Base-by-base conservation (phyloP, 2,797 vertebrate species). In the Crypturellus tataupa region DNA sequence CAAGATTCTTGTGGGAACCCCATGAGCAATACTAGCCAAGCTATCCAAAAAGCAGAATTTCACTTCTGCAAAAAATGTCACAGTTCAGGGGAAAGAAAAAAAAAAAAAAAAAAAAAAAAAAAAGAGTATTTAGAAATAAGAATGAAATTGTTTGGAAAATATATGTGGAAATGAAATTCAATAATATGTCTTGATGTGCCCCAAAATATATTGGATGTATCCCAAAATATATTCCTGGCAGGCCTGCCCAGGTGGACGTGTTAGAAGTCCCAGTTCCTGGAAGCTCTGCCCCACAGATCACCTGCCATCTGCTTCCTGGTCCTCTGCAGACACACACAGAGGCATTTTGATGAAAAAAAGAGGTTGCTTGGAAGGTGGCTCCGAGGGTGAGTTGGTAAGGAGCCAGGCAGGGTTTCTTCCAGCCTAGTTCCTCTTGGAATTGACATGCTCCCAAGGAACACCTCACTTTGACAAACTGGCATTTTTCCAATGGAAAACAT, bases 371-470 rank as follows among this genome's bases (percentile, higher is more conserved):
- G 56, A 84, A 89, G 70, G 51, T 12, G 83, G 31, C 72, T 24
- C 55, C 9, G 42, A 16, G 49, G 49, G 24, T 63, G 49, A 84
- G 31, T 65, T 89, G 79, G 59, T 55, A 78, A 62, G 33, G 65
- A 79, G 78, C 8, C 35, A 83, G 44, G 49, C 55, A 87, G 78
- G 72, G 92, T 81, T 90, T 19, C 46, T 87, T 37, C 83, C 72
- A 79, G 63, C 42, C 31, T 67, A 6, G 2, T 25, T 93, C 24
- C 24, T 73, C 63, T 47, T 63, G 70, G 70, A 95, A 91, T 70
- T 0, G 0, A 80, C 55, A 60, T 1, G 10, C 9, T 90, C 33
- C 60, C 0, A 0, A 53, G 60, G 47, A 89, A 79, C 0, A 0
- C 60, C 73, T 92, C 20, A 5, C 7, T 90, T 77, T 25, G 42